Percentiles rank a stretch among this genome's conserved stretches.
These are phyloP conservation scores for Zapus hudsonius DNA, from an alignment of 2,113 vertebrate species.

Conservation along the genomic window DNA sequence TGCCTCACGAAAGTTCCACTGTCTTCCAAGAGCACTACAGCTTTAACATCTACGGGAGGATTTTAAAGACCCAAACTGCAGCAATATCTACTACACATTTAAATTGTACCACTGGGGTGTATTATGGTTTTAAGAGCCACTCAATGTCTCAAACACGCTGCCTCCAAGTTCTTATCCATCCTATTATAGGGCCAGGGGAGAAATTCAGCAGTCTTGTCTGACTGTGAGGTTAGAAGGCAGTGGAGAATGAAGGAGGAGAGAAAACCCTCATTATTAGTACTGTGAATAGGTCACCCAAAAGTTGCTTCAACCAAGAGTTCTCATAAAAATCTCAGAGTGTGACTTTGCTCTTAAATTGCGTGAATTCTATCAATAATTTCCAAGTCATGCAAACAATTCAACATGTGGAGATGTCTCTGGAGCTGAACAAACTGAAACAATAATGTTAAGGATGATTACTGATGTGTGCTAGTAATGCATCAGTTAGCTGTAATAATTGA, in stretches of 20 bases:
- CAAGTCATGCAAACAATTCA: not conserved
- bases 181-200: not conserved
- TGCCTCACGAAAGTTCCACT: not conserved
- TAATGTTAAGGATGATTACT: not conserved
- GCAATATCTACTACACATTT: not conserved
- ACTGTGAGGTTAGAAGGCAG: not conserved
- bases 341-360: not conserved
- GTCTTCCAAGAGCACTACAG: not conserved
- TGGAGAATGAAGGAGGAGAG: not conserved
- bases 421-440: not conserved
- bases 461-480: not conserved
- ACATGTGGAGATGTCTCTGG: not conserved
- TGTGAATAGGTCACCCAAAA: not conserved
- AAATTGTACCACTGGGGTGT: not conserved
- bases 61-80: not conserved
- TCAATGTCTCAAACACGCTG: not conserved
- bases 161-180: not conserved
- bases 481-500: not conserved
- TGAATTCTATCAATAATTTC: not conserved
- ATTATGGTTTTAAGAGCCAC: not conserved
- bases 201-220: not conserved
- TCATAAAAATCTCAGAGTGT: not conserved
- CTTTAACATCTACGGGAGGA: not conserved
- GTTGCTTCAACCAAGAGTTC: not conserved
- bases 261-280: not conserved